These are phyloP conservation scores for Gambusia holbrooki DNA, from an alignment of 2,113 vertebrate species.

Conservation along the genomic window DNA sequence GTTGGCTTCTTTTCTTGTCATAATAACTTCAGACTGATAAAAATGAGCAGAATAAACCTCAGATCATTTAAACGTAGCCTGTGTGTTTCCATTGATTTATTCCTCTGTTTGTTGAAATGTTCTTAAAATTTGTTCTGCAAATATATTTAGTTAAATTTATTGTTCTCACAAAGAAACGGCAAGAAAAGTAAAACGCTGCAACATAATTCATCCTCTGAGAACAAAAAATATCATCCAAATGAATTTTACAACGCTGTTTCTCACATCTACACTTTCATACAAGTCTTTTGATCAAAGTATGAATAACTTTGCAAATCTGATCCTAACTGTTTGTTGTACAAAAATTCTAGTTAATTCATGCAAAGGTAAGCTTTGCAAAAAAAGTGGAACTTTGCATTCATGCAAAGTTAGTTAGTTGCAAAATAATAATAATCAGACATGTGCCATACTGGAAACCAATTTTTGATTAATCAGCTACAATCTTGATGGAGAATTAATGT, in stretches of 20 bases:
- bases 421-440: background rate
- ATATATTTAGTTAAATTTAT: no score
- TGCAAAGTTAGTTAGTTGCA: background rate
- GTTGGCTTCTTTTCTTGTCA: constrained; percentile 62
- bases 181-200: background rate
- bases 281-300: background rate
- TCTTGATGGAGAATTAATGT: no score
- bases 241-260: background rate
- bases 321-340: background rate
- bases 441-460: no score
- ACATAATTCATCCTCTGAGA: background rate
- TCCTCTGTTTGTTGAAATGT: background rate
- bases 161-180: background rate
- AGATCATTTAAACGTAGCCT: constrained; percentile 39
- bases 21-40: constrained; percentile 75
- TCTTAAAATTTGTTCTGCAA: no score
- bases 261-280: background rate
- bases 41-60: constrained; percentile 73
- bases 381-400: no score
- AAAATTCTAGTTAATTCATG: background rate
- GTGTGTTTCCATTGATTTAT: background rate
- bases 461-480: no score
- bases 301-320: background rate
- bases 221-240: background rate
- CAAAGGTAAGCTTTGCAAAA: background rate